Conservation (phyloP, 2,888 invertebrate genomes). For the Hyles lineata region DNA sequence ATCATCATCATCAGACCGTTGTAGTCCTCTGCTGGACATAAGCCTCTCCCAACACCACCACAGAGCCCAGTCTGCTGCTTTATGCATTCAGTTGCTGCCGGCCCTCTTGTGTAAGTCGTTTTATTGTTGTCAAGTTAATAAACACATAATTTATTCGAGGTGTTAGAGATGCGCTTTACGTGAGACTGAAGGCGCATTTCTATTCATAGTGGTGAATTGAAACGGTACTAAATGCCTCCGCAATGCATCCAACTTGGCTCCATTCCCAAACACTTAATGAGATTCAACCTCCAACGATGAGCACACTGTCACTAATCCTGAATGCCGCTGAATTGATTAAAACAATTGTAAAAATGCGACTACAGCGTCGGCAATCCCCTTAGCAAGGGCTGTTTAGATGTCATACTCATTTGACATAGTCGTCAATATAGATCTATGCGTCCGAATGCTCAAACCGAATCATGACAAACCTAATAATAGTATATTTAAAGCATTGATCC, state of each 20-base stretch:
- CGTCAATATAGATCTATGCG: no score
- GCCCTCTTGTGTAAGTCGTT: no score
- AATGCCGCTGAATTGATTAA: conserved; percentile 36
- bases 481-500: no score
- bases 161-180: conserved; percentile 19
- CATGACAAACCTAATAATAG: no score
- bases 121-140: conserved; percentile 16
- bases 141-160: conserved; percentile 24
- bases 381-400: not conserved
- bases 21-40: no score
- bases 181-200: conserved; percentile 40
- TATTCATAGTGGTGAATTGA: conserved; percentile 49
- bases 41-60: no score
- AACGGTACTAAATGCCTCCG: conserved; percentile 49
- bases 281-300: conserved; percentile 35
- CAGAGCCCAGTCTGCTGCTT: no score
- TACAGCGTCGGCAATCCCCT: not conserved
- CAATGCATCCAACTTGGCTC: conserved; percentile 51
- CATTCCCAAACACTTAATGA: conserved; percentile 45
- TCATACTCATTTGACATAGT: no score
- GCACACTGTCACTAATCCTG: conserved; percentile 35
- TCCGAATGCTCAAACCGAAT: no score
- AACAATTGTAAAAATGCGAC: not conserved
- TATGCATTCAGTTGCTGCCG: no score
- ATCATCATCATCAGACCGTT: no score